Percentiles rank a stretch among this genome's conserved stretches.
phyloP scores from a whole-genome alignment of 2,888 invertebrate species.

The Kryphioiulus occultus region DNA sequence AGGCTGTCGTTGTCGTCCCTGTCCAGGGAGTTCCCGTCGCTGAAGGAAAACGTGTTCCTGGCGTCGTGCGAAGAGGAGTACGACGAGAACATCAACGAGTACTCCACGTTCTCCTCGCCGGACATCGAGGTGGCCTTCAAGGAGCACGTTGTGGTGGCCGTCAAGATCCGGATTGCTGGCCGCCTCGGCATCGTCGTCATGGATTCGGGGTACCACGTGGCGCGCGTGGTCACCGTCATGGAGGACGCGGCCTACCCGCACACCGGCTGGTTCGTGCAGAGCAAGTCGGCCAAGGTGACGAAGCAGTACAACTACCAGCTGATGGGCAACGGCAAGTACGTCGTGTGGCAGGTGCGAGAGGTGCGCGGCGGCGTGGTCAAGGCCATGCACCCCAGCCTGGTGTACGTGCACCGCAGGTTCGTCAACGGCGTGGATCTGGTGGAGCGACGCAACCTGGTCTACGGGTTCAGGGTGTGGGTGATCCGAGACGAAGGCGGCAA shows the following conservation, averaged over 20 bases:
- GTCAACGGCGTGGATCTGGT: conserved; percentile 79
- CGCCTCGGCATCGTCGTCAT: conserved; percentile 80
- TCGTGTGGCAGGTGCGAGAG: conserved; percentile 85
- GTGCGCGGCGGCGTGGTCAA: conserved; percentile 67
- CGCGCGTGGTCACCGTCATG: conserved; percentile 86
- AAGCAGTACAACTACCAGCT: conserved; percentile 85
- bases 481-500: conserved; percentile 84
- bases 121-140: conserved; percentile 72
- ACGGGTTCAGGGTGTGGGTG: conserved; percentile 76
- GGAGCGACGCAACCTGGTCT: conserved; percentile 86
- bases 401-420: conserved; percentile 74
- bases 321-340: conserved; percentile 72
- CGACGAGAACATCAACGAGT: conserved; percentile 53
- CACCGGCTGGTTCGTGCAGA: conserved; percentile 72
- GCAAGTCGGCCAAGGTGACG: conserved; percentile 76
- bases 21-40: conserved; percentile 73
- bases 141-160: conserved; percentile 84
- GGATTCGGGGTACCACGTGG: conserved; percentile 91
- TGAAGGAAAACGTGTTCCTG: conserved; percentile 73
- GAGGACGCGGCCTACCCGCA: conserved; percentile 83
- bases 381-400: conserved; percentile 71
- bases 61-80: conserved; percentile 84
- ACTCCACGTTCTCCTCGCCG: conserved; percentile 55
- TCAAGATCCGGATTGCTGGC: conserved; percentile 70
- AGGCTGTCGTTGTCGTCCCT: conserved; percentile 68